Evolutionary conservation across 2,888 invertebrate species (phyloP), one percentile per base, ranked within the genome.

Genomic region (Synergus gifuensis): DNA sequence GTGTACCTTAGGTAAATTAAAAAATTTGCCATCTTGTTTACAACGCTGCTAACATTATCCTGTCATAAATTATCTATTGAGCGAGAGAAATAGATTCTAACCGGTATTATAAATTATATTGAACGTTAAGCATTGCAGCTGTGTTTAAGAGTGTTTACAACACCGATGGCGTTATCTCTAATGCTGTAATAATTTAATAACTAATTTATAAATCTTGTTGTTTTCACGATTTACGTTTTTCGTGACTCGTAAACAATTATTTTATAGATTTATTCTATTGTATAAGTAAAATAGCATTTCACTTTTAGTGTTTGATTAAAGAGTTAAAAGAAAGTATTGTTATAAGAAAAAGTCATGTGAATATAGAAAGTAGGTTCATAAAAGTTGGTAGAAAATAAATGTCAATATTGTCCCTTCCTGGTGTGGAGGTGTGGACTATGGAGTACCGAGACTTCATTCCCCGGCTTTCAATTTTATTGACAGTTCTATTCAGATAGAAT

Each of bases 31-130:
- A 22, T 44, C 67, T 67, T 67, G 46, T 46, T 67, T 46, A 46
- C 67, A 46, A 67, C 67, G 12, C 14, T 22, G 66, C 4, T 36
- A 54, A 73, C n/a, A 28, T 28, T 54, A 36, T 8, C 16, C 2
- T 28, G 46, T 28, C 67, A 46, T 67, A 67, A 67, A 67, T 44
- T 46, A 42, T 67, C 46, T 11, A 42, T 18, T 1, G 46, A 67
- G 67, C 22, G 16, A 40, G 66, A 66, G 66, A 66, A 66, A 66
- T 66, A 44, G 44, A 66, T 44, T 44, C 18, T 66, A 44, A 69
- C 69, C 69, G 69, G 69, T 69, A 69, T 69, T 69, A 69, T 69
- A 69, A 69, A 69, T 69, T 46, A 69, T 69, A 69, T 46, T 49
- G 44, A 44, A 46, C 22, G 28, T 22, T 69, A 28, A 2, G 18